A percentile compares a stretch with the other conserved stretches of the same genome.
Evolutionary conservation across 1,140 invertebrate species (phyloP).

Genomic region (Monochamus saltuarius): DNA sequence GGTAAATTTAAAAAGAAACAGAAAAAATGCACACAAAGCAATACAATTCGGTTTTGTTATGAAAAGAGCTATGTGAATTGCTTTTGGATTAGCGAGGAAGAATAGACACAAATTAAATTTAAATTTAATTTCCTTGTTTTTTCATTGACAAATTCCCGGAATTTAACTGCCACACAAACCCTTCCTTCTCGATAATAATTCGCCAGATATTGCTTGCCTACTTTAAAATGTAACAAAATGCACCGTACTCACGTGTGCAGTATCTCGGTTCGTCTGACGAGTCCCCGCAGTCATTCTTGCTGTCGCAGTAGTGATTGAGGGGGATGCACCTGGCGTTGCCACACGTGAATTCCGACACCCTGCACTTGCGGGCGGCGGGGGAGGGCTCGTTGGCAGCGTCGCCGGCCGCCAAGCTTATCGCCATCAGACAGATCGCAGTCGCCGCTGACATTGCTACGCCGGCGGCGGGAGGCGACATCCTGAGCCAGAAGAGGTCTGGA

Average conservation of each 20-base stretch:
- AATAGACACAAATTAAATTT: too few relatives aligned
- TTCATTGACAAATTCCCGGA: too few relatives aligned
- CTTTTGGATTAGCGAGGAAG: too few relatives aligned
- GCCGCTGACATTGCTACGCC: background rate
- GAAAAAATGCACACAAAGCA: too few relatives aligned
- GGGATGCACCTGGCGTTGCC: conserved; percentile 77
- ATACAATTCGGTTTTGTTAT: too few relatives aligned
- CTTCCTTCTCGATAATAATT: too few relatives aligned
- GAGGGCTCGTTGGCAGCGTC: background rate
- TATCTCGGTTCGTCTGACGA: conserved; percentile 79
- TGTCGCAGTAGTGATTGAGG: conserved; percentile 80
- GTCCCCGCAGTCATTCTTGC: conserved; percentile 81
- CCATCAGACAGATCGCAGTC: conserved; percentile 4
- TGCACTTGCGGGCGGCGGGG: conserved; percentile 55
- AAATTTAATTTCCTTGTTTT: too few relatives aligned
- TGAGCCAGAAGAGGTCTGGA: background rate
- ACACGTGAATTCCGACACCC: conserved; percentile 78
- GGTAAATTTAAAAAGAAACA: too few relatives aligned
- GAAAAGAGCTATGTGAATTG: too few relatives aligned
- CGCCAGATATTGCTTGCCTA: too few relatives aligned
- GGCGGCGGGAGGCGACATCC: background rate
- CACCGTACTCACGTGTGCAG: conserved; percentile 77
- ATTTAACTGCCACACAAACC: too few relatives aligned
- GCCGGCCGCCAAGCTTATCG: conserved; percentile 2
- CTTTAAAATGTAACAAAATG: conserved; percentile 29